These are phyloP conservation scores for Platorchestia sp. DNA, from an alignment of 1,140 invertebrate species.

Conservation along the genomic window DNA sequence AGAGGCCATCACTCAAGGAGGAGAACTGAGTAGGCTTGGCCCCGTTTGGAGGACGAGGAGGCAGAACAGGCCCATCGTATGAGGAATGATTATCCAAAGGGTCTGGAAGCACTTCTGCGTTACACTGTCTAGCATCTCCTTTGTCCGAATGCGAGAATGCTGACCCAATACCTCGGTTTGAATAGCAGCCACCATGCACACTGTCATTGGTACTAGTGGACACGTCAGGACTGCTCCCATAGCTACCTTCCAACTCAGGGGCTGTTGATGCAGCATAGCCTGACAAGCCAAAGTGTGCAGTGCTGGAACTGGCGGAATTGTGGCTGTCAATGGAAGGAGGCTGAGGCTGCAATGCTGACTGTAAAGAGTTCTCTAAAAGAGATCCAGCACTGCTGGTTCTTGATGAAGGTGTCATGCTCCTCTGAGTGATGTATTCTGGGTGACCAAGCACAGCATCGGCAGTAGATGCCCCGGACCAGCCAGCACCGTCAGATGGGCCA, in stretches of 20 bases:
- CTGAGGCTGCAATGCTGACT: background rate
- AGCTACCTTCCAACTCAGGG: background rate
- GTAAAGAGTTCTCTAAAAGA: background rate
- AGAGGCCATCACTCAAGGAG: background rate
- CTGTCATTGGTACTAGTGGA: background rate
- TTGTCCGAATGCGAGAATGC: background rate
- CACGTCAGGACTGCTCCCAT: background rate
- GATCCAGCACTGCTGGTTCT: constrained; percentile 12
- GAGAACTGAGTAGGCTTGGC: background rate
- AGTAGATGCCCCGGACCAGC: background rate
- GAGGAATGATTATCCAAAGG: background rate
- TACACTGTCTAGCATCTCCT: background rate
- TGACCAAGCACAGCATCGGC: background rate
- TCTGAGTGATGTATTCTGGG: background rate
- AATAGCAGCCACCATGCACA: background rate
- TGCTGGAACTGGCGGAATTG: background rate
- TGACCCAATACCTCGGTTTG: background rate
- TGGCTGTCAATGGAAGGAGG: constrained; percentile 29
- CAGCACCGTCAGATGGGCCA: background rate
- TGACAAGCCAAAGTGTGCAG: background rate
- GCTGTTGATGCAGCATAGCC: background rate
- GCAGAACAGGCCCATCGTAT: background rate
- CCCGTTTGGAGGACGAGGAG: background rate
- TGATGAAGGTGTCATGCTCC: background rate
- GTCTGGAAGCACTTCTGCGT: background rate